phyloP scores from a whole-genome alignment of 2,797 vertebrate genomes.

The Hylomyscus alleni region DNA sequence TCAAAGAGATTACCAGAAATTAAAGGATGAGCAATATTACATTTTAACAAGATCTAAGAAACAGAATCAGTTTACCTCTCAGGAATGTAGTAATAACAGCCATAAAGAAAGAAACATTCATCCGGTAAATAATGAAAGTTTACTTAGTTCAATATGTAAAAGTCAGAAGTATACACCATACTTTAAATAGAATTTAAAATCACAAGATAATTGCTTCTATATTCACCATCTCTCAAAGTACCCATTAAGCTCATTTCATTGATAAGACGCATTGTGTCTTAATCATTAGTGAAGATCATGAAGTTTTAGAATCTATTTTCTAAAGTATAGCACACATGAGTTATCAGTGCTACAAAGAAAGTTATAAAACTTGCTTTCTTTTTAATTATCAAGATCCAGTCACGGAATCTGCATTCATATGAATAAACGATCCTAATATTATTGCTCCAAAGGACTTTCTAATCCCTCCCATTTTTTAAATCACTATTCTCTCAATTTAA shows the following conservation, averaged over 20 bases:
- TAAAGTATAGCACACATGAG: neutral
- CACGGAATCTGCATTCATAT: neutral
- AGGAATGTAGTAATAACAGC: neutral
- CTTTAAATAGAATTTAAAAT: constrained; percentile 60
- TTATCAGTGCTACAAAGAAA: constrained; percentile 15
- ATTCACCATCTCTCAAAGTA: constrained; percentile 50
- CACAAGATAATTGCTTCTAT: neutral
- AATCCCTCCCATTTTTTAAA: neutral
- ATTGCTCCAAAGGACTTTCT: neutral
- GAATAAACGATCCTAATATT: neutral
- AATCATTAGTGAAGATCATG: neutral
- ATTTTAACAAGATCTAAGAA: constrained; percentile 38
- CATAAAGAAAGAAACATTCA: constrained; percentile 54
- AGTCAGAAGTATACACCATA: constrained; percentile 15
- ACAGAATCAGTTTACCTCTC: constrained; percentile 29
- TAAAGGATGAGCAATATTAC: constrained; percentile 12
- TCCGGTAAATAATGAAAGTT: constrained; percentile 43
- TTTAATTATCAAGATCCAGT: neutral
- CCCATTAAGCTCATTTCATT: constrained; percentile 28
- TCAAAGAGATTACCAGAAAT: constrained; percentile 51
- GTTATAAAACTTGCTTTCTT: neutral
- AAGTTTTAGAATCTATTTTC: constrained; percentile 9
- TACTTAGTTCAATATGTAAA: constrained; percentile 35
- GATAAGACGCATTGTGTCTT: constrained; percentile 18
- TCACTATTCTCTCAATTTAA: neutral